A percentile compares a stretch with the other conserved stretches of the same genome.
Conservation (phyloP, 2,888 invertebrate species). For the Drosophila barbarae region DNA sequence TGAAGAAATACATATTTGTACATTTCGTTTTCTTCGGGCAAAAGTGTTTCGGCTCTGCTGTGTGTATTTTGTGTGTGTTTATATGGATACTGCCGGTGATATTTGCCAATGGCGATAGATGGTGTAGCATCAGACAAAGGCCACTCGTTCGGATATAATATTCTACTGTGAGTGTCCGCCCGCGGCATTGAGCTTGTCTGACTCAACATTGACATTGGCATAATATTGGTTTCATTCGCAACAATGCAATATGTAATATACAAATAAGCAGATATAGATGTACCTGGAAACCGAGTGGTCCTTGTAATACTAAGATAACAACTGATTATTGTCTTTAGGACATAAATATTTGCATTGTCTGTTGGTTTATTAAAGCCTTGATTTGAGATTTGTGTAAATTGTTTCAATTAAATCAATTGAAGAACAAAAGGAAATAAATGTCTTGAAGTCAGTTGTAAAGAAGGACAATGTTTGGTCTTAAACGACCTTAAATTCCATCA, state of each 20-base stretch:
- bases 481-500: too few relatives aligned
- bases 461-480: too few relatives aligned
- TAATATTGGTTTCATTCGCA: constrained; percentile 38
- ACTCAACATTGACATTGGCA: constrained; percentile 43
- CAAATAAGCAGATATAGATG: constrained; percentile 26
- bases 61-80: constrained; percentile 19
- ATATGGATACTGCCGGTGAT: constrained; percentile 23
- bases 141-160: constrained; percentile 24
- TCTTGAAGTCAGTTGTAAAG: too few relatives aligned
- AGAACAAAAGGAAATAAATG: too few relatives aligned
- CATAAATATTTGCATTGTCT: constrained; percentile 9
- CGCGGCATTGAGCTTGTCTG: constrained; percentile 27
- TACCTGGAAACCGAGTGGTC: constrained; percentile 1
- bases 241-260: constrained; percentile 29
- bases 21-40: constrained; percentile 20
- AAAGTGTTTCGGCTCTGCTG: constrained; percentile 27
- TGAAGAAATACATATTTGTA: constrained; percentile 16
- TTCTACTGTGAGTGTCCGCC: constrained; percentile 30
- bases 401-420: too few relatives aligned
- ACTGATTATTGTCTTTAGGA: constrained; percentile 7
- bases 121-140: constrained; percentile 28
- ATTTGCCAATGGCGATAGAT: constrained; percentile 23
- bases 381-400: background rate
- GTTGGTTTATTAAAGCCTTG: background rate
- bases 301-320: constrained; percentile 26